Evolutionary conservation across 2,797 vertebrate species (phyloP), one percentile per base, ranked within the genome.

Genomic region (Falco berigora): DNA sequence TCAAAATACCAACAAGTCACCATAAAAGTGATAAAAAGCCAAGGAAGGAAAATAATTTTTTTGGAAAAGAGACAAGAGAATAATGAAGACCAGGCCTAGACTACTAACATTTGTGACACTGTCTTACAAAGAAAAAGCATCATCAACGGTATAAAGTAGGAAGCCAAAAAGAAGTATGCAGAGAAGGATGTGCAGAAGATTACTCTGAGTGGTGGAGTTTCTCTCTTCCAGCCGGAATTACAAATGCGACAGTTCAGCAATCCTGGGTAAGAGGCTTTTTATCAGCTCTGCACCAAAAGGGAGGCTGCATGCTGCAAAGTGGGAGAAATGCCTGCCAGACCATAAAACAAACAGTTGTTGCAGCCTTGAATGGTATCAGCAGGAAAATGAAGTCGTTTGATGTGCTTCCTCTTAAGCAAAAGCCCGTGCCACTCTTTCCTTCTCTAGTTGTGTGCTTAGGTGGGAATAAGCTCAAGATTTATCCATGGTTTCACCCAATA

Each of bases 61-160:
- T 95, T 94, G 83, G 90, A 82, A 90, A 89, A 74, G 49, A 8
- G 64, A 77, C 56, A 80, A 80, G 87, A 86, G 28, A 52, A 44
- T 95, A 93, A 95, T 85, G 88, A 92, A 92, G 68, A 80, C 52
- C 88, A 93, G 83, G 86, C 58, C 44, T 58, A 64, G 81, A 27
- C 61, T 79, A 63, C 59, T 89, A 80, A 59, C 42, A 38, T 58
- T 52, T 62, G 46, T 86, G 78, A 52, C 34, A 10, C 18, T 42
- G 50, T 10, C 4, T 22, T 74, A 32, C 32, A 66, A 68, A 85
- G 38, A 53, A 89, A 85, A 92, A 64, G 50, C 36, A 27, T 30
- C 21, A 80, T 64, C 23, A 21, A 24, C 14, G 56, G 10, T 53
- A 2, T 47, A 42, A 94, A 63, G 71, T 8, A 77, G 38, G 46